phyloP scores from a whole-genome alignment of 2,113 vertebrate genomes.

The Pteruthius melanotis region DNA sequence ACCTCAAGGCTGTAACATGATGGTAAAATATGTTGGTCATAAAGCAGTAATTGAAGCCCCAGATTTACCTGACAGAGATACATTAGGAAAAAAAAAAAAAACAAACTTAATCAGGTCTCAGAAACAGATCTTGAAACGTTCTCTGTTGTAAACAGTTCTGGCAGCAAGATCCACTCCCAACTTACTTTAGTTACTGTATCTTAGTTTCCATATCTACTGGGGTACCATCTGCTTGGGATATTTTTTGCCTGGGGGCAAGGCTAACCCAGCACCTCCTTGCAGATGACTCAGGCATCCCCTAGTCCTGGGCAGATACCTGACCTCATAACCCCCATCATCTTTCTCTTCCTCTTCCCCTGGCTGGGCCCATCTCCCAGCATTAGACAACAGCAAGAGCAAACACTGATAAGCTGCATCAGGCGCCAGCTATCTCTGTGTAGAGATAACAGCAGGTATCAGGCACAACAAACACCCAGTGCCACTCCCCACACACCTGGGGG shows the following conservation, averaged over 20 bases:
- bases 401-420: constrained; percentile 23
- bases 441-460: neutral
- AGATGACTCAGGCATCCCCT: neutral
- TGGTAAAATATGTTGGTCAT: neutral
- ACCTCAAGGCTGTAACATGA: neutral
- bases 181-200: neutral
- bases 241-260: neutral
- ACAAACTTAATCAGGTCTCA: neutral
- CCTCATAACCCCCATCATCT: neutral
- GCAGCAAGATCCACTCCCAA: neutral
- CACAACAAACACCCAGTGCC: neutral
- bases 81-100: neutral
- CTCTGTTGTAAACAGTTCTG: neutral
- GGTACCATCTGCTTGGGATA: neutral
- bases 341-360: neutral
- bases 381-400: constrained; percentile 21
- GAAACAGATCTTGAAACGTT: neutral
- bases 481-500: neutral
- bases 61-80: neutral
- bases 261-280: neutral
- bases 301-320: neutral
- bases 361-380: neutral
- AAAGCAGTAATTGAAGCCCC: neutral
- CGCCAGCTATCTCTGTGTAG: neutral
- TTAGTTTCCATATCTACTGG: neutral